Evolutionary conservation across 2,113 vertebrate genomes (phyloP).

Genomic region (Nestor notabilis): DNA sequence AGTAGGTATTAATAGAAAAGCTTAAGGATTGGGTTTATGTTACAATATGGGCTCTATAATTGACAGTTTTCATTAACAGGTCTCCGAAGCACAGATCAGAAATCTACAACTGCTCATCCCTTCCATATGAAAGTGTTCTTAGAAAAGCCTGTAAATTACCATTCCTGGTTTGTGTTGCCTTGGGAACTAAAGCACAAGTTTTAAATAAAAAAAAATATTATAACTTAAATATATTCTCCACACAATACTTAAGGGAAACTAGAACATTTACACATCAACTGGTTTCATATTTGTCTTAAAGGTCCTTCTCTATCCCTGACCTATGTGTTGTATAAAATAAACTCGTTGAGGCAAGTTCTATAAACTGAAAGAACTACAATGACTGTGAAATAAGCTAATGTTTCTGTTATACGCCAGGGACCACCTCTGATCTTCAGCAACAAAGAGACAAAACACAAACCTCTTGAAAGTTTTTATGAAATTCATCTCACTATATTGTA

Average conservation of each 20-base stretch:
- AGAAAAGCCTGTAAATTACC: background rate
- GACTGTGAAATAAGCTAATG: background rate
- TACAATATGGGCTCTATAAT: background rate
- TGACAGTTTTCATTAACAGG: background rate
- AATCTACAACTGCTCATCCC: background rate
- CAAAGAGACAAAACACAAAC: background rate
- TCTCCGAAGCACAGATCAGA: background rate
- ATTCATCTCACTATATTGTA: background rate
- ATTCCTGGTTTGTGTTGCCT: background rate
- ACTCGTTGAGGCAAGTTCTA: background rate
- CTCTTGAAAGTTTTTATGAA: background rate
- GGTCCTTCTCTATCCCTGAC: background rate
- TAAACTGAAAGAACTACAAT: background rate
- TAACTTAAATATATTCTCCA: background rate
- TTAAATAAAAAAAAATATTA: background rate
- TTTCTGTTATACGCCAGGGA: background rate
- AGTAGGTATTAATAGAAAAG: background rate
- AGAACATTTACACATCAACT: background rate
- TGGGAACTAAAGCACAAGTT: background rate
- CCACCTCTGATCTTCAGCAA: background rate
- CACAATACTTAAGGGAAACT: background rate
- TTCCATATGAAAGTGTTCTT: background rate
- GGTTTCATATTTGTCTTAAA: background rate
- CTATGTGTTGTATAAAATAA: background rate
- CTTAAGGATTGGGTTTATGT: background rate